Conservation (phyloP, 1,140 invertebrate species). For the Euura saliciscinereae region DNA sequence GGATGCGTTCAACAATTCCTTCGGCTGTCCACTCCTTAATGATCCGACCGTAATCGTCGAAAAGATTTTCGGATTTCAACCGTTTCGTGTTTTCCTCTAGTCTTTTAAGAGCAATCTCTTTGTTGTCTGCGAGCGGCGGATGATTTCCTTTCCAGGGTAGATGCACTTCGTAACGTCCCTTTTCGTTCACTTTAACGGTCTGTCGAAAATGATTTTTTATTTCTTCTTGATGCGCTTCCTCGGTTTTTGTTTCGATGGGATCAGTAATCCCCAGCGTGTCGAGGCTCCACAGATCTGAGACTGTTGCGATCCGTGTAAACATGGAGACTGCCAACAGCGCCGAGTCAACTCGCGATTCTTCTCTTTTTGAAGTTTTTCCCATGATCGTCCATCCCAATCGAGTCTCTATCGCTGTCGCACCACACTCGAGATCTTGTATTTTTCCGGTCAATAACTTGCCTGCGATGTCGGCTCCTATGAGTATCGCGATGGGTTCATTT, state of each 20-base stretch:
- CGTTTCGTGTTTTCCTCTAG: slow-evolving; percentile 23
- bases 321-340: no score
- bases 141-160: slow-evolving; percentile 41
- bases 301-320: no score
- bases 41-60: slow-evolving; percentile 40
- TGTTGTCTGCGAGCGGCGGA: slow-evolving; percentile 25
- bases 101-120: slow-evolving; percentile 16
- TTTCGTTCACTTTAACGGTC: slow-evolving; percentile 30
- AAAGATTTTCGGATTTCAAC: slow-evolving; percentile 28
- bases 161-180: slow-evolving; percentile 41
- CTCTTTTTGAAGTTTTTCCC: no score
- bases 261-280: slow-evolving; percentile 47
- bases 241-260: slow-evolving; percentile 32
- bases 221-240: slow-evolving; percentile 27
- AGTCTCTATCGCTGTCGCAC: no score
- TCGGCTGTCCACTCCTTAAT: slow-evolving; percentile 36
- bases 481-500: no score
- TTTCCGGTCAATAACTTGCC: no score
- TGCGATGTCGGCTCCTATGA: no score
- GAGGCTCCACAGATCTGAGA: slow-evolving; percentile 45
- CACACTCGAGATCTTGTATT: no score
- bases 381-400: no score
- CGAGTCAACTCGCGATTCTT: no score
- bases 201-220: slow-evolving; percentile 32
- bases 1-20: slow-evolving; percentile 35